Conservation (phyloP, 1,140 invertebrate species). For the Melanaphis sacchari region DNA sequence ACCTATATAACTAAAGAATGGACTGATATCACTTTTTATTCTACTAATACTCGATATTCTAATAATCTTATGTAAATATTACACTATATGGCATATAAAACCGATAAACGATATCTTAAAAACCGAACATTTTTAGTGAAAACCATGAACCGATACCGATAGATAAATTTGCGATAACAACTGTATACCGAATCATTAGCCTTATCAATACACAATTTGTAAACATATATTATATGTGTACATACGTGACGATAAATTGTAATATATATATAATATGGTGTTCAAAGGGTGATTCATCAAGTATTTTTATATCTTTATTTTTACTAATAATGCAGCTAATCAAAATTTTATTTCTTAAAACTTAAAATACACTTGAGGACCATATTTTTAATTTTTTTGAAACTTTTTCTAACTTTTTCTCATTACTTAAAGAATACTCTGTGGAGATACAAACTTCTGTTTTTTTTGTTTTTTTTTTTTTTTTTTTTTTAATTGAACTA, state of each 20-base stretch:
- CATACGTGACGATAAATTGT: not conserved
- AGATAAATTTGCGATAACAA: not conserved
- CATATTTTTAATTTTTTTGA: no score
- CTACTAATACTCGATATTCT: not conserved
- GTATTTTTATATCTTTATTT: not conserved
- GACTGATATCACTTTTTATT: not conserved
- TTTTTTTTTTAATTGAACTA: not conserved
- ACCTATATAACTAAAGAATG: not conserved
- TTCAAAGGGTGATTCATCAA: not conserved
- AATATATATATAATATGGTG: not conserved
- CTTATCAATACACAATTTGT: not conserved
- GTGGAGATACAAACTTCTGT: not conserved
- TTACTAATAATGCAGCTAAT: not conserved
- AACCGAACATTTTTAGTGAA: not conserved
- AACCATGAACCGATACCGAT: not conserved
- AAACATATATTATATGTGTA: not conserved
- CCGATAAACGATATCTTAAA: not conserved
- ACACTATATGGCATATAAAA: not conserved
- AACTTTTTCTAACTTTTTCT: no score
- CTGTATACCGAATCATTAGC: not conserved
- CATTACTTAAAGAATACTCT: no score
- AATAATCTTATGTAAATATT: not conserved
- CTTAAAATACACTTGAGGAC: not conserved
- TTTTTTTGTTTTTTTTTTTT: no score
- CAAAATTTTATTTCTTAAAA: not conserved